phyloP scores from a whole-genome alignment of 2,888 invertebrate genomes.

The Antitype chi region DNA sequence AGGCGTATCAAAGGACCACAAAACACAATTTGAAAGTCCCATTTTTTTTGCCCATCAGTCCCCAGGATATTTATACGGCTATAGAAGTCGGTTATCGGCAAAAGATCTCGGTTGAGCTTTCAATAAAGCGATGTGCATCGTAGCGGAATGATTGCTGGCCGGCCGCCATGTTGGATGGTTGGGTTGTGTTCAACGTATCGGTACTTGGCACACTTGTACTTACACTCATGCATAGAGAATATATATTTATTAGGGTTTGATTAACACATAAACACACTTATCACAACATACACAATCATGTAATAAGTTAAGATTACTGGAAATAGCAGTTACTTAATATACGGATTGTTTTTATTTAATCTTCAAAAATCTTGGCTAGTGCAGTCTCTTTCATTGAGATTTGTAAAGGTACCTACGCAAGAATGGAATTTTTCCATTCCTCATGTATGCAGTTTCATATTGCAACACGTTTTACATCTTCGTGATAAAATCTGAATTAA shows the following conservation, averaged over 20 bases:
- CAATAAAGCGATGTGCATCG: constrained; percentile 60
- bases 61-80: constrained; percentile 19
- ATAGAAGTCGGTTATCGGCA: constrained; percentile 32
- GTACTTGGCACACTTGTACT: constrained; percentile 14
- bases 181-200: constrained; percentile 22
- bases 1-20: not conserved
- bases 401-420: too few relatives aligned
- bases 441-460: not conserved
- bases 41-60: not conserved
- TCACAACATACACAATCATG: too few relatives aligned
- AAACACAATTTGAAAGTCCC: not conserved
- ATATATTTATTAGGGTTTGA: too few relatives aligned
- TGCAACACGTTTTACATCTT: not conserved
- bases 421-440: too few relatives aligned
- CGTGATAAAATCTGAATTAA: constrained; percentile 3
- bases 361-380: too few relatives aligned
- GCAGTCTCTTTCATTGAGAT: too few relatives aligned
- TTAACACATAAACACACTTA: too few relatives aligned
- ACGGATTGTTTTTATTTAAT: too few relatives aligned
- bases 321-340: too few relatives aligned
- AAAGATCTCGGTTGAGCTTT: constrained; percentile 43
- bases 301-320: too few relatives aligned
- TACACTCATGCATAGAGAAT: not conserved
- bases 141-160: constrained; percentile 53
- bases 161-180: constrained; percentile 27